Conservation (phyloP, 2,888 invertebrate species). For the Drosophila antonietae region DNA sequence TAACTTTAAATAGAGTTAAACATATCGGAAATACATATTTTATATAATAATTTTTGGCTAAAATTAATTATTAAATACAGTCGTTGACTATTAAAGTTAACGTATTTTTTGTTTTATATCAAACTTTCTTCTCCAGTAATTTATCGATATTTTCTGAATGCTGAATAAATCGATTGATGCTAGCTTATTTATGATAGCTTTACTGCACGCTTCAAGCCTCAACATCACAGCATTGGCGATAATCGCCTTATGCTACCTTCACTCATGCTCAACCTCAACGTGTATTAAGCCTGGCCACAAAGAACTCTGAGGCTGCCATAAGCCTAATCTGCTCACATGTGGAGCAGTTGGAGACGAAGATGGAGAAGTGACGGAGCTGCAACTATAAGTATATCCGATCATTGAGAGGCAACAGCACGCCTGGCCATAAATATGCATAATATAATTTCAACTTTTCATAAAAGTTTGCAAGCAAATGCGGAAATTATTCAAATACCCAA, state of each 20-base stretch:
- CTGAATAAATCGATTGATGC: conserved; percentile 4
- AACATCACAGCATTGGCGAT: conserved; percentile 9
- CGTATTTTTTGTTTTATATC: too few relatives aligned
- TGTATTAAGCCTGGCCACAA: conserved; percentile 2
- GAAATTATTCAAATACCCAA: conserved; percentile 77
- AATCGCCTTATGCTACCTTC: conserved; percentile 18
- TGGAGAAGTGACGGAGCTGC: neutral
- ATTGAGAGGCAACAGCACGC: conserved; percentile 37
- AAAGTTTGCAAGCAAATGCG: conserved; percentile 80
- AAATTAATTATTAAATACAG: too few relatives aligned
- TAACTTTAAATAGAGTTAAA: neutral
- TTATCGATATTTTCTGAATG: neutral
- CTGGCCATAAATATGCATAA: conserved; percentile 75
- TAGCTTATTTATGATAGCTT: conserved; percentile 10
- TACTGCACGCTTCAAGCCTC: neutral
- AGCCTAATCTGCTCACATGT: conserved; percentile 37
- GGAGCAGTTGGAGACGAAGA: neutral
- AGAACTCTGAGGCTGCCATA: conserved; percentile 20
- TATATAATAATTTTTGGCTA: neutral
- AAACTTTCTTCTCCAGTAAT: neutral
- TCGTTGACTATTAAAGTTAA: too few relatives aligned
- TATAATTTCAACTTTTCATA: conserved; percentile 72
- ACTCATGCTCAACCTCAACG: neutral
- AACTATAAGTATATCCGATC: conserved; percentile 36
- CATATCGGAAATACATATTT: neutral